Evolutionary conservation across 2,113 vertebrate species (phyloP).

Genomic region (Syrrhaptes paradoxus): DNA sequence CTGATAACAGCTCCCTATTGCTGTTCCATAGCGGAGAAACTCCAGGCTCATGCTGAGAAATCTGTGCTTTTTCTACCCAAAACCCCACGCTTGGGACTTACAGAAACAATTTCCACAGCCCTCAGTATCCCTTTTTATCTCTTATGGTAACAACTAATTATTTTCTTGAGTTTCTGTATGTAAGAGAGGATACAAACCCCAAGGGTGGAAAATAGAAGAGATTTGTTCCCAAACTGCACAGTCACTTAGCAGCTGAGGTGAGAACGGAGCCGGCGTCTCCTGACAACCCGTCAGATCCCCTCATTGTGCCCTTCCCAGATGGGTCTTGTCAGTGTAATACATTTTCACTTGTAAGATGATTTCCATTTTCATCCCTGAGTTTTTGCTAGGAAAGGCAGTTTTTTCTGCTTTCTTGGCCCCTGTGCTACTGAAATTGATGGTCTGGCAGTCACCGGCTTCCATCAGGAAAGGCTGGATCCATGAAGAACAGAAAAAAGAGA

Average conservation of each 20-base stretch:
- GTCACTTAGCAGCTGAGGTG: neutral
- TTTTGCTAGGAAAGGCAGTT: neutral
- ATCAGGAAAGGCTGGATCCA: neutral
- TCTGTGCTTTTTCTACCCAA: neutral
- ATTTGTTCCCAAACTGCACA: neutral
- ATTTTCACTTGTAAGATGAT: neutral
- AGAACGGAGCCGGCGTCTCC: neutral
- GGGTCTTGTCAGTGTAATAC: neutral
- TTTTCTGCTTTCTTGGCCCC: neutral
- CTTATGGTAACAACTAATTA: neutral
- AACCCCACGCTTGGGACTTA: neutral
- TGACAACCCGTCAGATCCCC: neutral
- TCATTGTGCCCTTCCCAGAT: constrained; percentile 5
- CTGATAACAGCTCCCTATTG: neutral
- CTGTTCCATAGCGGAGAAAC: neutral
- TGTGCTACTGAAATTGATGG: neutral
- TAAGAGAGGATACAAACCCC: neutral
- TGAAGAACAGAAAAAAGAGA: neutral
- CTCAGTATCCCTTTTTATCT: neutral
- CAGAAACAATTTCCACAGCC: neutral
- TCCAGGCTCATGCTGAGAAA: neutral
- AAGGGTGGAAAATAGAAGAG: neutral
- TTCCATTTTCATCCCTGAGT: neutral
- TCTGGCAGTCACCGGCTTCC: neutral
- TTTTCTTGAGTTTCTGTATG: neutral